phyloP scores from a whole-genome alignment of 2,113 vertebrate species.

The Craseonycteris thonglongyai region DNA sequence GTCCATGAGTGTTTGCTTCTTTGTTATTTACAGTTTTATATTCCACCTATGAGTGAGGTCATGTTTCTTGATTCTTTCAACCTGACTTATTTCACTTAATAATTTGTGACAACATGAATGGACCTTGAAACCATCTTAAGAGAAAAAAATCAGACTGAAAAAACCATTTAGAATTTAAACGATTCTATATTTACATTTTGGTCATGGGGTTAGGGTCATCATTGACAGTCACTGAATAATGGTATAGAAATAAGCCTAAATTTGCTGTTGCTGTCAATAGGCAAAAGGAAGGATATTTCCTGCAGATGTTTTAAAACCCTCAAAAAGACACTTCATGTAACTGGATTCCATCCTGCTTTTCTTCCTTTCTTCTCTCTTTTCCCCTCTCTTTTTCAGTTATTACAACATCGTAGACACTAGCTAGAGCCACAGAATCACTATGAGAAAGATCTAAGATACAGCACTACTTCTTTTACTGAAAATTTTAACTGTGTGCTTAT shows the following conservation, averaged over 20 bases:
- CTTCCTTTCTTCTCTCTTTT: neutral
- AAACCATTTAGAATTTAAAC: neutral
- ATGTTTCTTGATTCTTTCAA: too few species aligned
- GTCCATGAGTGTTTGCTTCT: too few species aligned
- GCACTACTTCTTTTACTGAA: neutral
- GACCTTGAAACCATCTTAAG: too few species aligned
- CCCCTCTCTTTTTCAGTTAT: neutral
- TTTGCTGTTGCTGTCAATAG: neutral
- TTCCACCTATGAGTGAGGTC: too few species aligned
- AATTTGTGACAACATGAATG: too few species aligned
- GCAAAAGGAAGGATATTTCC: neutral
- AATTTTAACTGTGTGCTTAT: constrained; percentile 32
- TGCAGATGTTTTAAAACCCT: neutral
- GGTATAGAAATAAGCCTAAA: neutral
- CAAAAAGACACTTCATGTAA: neutral
- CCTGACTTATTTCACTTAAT: too few species aligned
- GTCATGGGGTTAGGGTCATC: rapidly evolving
- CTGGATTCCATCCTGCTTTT: neutral
- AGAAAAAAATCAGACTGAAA: too few species aligned
- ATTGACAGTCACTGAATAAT: neutral
- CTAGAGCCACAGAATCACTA: neutral
- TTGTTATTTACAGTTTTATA: too few species aligned
- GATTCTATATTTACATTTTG: neutral
- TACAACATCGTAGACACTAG: neutral
- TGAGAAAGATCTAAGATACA: neutral